Evolutionary conservation across 2,888 invertebrate genomes (phyloP), one percentile per base, ranked within the genome.

Genomic region (Polymixis flavicincta): DNA sequence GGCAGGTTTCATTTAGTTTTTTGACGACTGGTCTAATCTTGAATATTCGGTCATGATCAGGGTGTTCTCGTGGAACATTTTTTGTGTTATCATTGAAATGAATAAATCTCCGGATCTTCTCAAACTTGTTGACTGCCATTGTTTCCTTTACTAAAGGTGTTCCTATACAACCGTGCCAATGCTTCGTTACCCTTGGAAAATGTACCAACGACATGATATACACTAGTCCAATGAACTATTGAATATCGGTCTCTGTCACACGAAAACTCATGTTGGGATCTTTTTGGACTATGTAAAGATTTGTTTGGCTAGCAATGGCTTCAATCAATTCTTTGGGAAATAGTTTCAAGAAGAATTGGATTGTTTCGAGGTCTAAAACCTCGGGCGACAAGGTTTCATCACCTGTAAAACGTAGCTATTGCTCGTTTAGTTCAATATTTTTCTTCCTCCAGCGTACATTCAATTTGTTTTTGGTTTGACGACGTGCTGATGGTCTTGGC

Each of bases 121-220:
- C 73, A 74, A 74, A 74, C 28, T 54, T 74, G 17, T 74, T 74
- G 28, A 74, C 50, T 50, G 74, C 2, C 66, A 71, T 75, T 22
- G 61, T 61, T 37, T 67, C 66, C 19, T 71, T 52, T 45, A 75
- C 50, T 22, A 71, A 19, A 52, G 71, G 54, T 52, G 54, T 54
- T 37, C 66, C 66, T 32, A 66, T 54, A 52, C 32, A 22, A 37
- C 37, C 9, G 22, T n/a, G 28, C 66, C 54, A 66, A 54, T 54
- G n/a, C 22, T 78, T 80, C 65, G 83, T 81, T 80, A 80, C 79
- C 79, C 80, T 50, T 80, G 74, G 81, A 55, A 73, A 32, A 45
- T 60, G 72, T 0, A 79, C 42, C 42, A 80, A 66, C 66, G 87
- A 87, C 87, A 88, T 88, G 13, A 65, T 50, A 50, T 50, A 65